phyloP scores from a whole-genome alignment of 2,888 invertebrate genomes.

The Ectobius pallidus region DNA sequence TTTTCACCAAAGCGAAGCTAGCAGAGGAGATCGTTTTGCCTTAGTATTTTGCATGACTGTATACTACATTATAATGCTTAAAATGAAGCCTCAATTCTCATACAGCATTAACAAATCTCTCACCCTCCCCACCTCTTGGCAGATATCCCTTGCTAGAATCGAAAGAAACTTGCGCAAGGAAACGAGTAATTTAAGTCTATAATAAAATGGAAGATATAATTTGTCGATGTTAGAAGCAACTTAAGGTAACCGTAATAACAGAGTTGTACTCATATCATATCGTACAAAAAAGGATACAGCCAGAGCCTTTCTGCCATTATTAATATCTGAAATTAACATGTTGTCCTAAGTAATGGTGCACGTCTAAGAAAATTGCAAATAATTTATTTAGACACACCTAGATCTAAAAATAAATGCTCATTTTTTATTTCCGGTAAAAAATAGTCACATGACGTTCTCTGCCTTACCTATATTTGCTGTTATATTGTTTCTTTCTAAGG shows the following conservation, averaged over 20 bases:
- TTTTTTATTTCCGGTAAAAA: no score
- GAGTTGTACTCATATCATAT: no score
- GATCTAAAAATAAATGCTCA: no score
- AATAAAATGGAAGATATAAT: slow-evolving; percentile 3
- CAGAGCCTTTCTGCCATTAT: no score
- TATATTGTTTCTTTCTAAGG: no score
- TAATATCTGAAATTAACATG: no score
- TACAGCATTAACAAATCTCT: neutral
- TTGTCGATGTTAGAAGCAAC: neutral
- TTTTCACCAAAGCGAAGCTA: slow-evolving; percentile 35
- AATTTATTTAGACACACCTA: no score
- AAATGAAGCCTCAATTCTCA: neutral
- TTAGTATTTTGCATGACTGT: slow-evolving; percentile 27
- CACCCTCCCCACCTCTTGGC: neutral
- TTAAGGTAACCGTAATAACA: neutral
- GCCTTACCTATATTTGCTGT: no score
- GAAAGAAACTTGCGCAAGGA: neutral
- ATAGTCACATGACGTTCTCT: no score
- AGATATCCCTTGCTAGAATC: neutral
- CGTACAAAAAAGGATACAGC: no score
- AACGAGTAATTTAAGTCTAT: neutral
- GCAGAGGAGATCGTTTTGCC: slow-evolving; percentile 11
- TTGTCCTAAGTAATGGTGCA: no score
- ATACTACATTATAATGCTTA: neutral
- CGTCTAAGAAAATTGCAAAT: no score